Evolutionary conservation across 1,140 invertebrate species (phyloP).

Genomic region (Pogonomyrmex barbatus): DNA sequence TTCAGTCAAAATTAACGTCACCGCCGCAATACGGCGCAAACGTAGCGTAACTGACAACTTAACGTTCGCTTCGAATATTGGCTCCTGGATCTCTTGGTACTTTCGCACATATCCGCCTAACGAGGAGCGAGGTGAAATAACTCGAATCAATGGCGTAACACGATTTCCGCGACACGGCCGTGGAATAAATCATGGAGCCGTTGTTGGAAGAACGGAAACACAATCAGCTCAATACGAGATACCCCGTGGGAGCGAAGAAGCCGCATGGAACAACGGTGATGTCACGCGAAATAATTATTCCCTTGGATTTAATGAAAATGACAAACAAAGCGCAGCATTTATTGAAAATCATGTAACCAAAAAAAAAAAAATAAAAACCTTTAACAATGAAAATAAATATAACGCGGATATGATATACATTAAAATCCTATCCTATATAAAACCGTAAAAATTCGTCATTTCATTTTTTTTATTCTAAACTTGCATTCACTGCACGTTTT

Average conservation of each 20-base stretch:
- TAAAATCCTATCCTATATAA: not conserved
- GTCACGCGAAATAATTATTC: slow-evolving; percentile 22
- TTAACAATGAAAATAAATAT: not conserved
- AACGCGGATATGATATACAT: not conserved
- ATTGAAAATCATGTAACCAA: not conserved
- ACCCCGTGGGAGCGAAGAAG: slow-evolving; percentile 7
- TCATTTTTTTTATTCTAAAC: not conserved
- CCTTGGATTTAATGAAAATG: not conserved
- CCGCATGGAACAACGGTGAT: not conserved
- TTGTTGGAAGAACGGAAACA: slow-evolving; percentile 53
- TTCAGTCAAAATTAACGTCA: slow-evolving; percentile 49
- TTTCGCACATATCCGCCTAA: slow-evolving; percentile 42
- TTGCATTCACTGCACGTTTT: not conserved
- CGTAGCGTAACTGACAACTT: slow-evolving; percentile 54
- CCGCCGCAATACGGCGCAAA: not conserved
- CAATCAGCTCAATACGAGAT: slow-evolving; percentile 53
- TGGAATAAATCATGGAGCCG: slow-evolving; percentile 54
- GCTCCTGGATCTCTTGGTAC: slow-evolving; percentile 28
- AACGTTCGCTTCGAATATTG: slow-evolving; percentile 23
- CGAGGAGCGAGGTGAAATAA: slow-evolving; percentile 52
- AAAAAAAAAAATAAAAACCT: not conserved
- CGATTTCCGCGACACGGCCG: slow-evolving; percentile 46
- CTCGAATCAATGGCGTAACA: slow-evolving; percentile 53
- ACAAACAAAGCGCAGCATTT: not conserved
- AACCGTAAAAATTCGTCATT: not conserved